Conservation (phyloP, 2,888 invertebrate species). For the Hirtodrosophila cameraria region DNA sequence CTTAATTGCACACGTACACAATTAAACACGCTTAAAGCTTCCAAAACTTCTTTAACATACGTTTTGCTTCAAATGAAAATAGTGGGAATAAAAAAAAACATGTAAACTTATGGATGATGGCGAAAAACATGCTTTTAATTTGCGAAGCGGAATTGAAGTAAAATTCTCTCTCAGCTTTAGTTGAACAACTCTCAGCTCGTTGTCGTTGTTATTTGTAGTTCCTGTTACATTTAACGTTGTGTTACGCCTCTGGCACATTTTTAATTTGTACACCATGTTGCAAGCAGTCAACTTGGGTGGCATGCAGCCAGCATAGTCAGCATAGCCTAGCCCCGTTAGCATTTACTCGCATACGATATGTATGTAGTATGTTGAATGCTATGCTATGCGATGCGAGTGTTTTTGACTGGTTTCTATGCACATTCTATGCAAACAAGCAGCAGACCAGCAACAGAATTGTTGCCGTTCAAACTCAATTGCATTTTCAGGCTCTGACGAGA, state of each 20-base stretch:
- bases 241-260: slow-evolving; percentile 64
- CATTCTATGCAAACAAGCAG: slow-evolving; percentile 55
- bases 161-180: slow-evolving; percentile 1
- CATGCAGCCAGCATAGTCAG: neutral
- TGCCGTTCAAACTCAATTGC: slow-evolving; percentile 72
- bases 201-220: slow-evolving; percentile 35
- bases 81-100: neutral
- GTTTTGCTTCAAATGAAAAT: no score
- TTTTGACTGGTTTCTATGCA: slow-evolving; percentile 36
- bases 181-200: slow-evolving; percentile 15
- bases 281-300: slow-evolving; percentile 35
- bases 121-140: slow-evolving; percentile 21
- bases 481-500: slow-evolving; percentile 31
- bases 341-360: no score
- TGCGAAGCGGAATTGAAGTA: neutral
- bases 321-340: neutral
- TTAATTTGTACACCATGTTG: slow-evolving; percentile 73
- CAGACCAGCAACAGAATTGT: slow-evolving; percentile 46
- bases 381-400: slow-evolving; percentile 21
- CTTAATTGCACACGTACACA: no score
- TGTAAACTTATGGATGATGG: neutral
- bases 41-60: neutral
- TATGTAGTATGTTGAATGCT: no score
- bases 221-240: slow-evolving; percentile 43
- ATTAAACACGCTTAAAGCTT: no score